phyloP scores from a whole-genome alignment of 2,888 invertebrate species.

The Bruchidius siliquastri region DNA sequence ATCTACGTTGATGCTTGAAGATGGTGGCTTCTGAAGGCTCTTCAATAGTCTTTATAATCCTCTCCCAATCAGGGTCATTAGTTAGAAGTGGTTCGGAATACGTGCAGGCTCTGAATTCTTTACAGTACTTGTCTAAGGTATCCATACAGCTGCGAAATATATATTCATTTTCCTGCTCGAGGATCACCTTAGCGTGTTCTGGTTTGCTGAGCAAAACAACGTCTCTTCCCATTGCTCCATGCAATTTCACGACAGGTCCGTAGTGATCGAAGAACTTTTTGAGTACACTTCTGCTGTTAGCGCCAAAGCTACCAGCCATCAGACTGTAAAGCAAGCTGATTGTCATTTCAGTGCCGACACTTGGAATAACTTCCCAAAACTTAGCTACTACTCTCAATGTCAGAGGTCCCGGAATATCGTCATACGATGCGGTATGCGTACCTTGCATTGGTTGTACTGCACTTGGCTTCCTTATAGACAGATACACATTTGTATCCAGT shows the following conservation, averaged over 20 bases:
- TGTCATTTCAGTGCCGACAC: constrained; percentile 59
- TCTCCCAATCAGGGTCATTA: constrained; percentile 57
- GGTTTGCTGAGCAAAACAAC: constrained; percentile 61
- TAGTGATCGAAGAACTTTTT: constrained; percentile 52
- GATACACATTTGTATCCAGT: neutral
- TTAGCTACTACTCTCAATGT: constrained; percentile 55
- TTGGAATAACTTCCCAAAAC: constrained; percentile 57
- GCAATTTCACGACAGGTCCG: constrained; percentile 62
- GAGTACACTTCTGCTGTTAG: constrained; percentile 46
- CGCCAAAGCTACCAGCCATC: constrained; percentile 54
- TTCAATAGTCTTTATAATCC: constrained; percentile 51
- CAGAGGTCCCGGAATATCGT: constrained; percentile 62
- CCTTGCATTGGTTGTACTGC: neutral
- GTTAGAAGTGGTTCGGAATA: constrained; percentile 56
- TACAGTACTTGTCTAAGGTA: constrained; percentile 60
- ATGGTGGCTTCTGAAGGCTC: constrained; percentile 49
- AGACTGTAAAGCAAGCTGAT: constrained; percentile 51
- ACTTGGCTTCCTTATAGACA: neutral
- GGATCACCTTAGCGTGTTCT: constrained; percentile 60
- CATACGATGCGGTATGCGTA: constrained; percentile 46
- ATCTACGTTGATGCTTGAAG: constrained; percentile 42
- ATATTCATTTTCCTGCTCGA: constrained; percentile 56
- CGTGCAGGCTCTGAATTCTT: constrained; percentile 52
- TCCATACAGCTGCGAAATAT: constrained; percentile 61
- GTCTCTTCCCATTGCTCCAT: constrained; percentile 60